Percentiles rank a stretch among this genome's conserved stretches.
Conservation (phyloP, 2,888 invertebrate genomes). For the Cephonodes hylas region DNA sequence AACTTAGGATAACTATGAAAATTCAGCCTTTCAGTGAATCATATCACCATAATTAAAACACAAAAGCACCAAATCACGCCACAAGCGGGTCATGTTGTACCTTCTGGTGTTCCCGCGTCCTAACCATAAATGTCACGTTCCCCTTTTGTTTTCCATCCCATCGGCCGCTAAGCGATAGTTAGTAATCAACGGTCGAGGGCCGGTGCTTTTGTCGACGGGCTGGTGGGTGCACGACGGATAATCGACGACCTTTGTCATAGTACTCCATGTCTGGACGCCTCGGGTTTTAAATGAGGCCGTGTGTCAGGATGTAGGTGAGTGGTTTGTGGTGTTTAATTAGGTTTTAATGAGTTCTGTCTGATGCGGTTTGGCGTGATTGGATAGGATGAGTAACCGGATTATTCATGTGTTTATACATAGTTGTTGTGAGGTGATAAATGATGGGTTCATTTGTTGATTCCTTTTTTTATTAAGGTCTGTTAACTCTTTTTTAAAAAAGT, state of each 20-base stretch:
- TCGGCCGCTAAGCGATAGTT: conserved; percentile 26
- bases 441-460: too few relatives aligned
- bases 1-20: too few relatives aligned
- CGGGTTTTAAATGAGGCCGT: not conserved
- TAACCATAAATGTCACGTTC: conserved; percentile 42
- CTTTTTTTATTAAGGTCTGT: too few relatives aligned
- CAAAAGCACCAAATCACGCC: not conserved
- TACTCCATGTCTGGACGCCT: not conserved
- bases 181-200: conserved; percentile 1
- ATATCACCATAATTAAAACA: not conserved
- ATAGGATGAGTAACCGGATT: too few relatives aligned
- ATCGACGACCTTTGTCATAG: conserved; percentile 4
- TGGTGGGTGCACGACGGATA: not conserved
- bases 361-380: not conserved
- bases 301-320: not conserved
- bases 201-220: not conserved
- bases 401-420: too few relatives aligned
- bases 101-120: not conserved
- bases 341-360: not conserved
- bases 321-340: not conserved
- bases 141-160: conserved; percentile 48
- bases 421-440: too few relatives aligned
- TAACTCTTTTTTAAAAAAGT: too few relatives aligned
- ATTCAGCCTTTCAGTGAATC: too few relatives aligned
- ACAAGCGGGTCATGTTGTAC: not conserved